Base-by-base conservation (phyloP, 2,888 invertebrate species). In the Caenorhabditis drosophilae region DNA sequence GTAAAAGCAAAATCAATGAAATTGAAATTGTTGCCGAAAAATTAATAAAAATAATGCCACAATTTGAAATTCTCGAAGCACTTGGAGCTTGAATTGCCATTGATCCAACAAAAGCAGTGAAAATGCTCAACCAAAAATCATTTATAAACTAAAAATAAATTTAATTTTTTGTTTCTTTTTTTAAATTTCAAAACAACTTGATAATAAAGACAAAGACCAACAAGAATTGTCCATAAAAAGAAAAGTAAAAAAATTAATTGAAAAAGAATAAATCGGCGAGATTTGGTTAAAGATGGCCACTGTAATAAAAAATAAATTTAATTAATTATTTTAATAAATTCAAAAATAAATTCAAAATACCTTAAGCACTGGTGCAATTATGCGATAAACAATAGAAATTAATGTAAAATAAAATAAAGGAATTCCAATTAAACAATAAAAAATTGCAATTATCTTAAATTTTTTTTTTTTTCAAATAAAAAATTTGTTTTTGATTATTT, bases 151-250 rank as follows among this genome's bases (percentile, higher is more conserved):
- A 38, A 22, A 54, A 50, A 23, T 38, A 3, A 42, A 42, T 7
- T 12, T 6, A 27, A 11, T 46, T 27, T 35, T 47, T 42, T 20
- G 16, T 6, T 16, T 42, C 3, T 35, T 47, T 26, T 45, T n/a
- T 6, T 7, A 40, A 15, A 20, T 20, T 20, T 6, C 23, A 23
- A 16, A 38, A 44, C 41, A 51, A 72, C 69, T 67, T 70, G 61
- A 49, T 67, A 66, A 51, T 68, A 70, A 34, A 71, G 67, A 47
- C 60, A 67, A 4, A 68, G 42, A 22, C 63, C 66, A 20, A 73
- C 53, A 23, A 70, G 64, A 34, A 98, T 94, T 53, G 97, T 97
- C 85, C 95, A 95, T 70, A 98, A 93, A 69, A 98, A 36, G 48
- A 66, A 70, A 34, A 70, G 57, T 35, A 53, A 53, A 16, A 60